Base-by-base conservation (phyloP, 2,888 invertebrate genomes). In the Erannis defoliaria region DNA sequence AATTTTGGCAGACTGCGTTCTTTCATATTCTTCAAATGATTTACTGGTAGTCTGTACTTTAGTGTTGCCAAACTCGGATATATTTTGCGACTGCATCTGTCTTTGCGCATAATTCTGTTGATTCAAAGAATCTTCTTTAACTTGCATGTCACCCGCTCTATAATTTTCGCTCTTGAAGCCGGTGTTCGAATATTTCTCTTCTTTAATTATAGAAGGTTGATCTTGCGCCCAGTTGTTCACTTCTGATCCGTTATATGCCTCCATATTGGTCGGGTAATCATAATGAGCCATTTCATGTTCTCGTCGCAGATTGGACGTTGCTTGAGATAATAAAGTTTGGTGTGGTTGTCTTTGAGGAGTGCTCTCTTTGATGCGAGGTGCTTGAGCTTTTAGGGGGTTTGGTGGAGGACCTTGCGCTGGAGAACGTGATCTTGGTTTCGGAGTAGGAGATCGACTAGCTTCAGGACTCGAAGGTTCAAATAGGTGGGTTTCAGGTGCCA, bases 371-470 rank as follows among this genome's bases (percentile, higher is more conserved):
- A 95, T 89, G 53, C 94, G 93, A 1, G 95, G 95, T 0, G 95
- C 95, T 29, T 95, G 95, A 57, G 95, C 95, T 75, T 94, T 94
- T 31, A 95, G 74, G 2, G 95, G 95, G 82, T 95, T 96, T 43
- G 94, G 94, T 64, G 96, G 96, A 42, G 96, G 96, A 9, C 96
- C 96, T 45, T 94, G 94, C 1, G 96, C 96, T 14, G 96, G 96
- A 9, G 96, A 96, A 60, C 94, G 94, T 0, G 94, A 93, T 68
- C 96, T 89, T 35, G 84, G 88, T 78, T 94, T 95, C 48, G 95
- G 95, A 68, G 95, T 95, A 5, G 96, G 95, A 2, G 96, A 95
- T 59, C 95, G 93, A 54, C 95, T 95, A 55, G 84, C 80, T 72
- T 93, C 93, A 12, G 94, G 94, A 76, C 93, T 94, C 43, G 90